These are phyloP conservation scores for Zapus hudsonius DNA, from an alignment of 2,113 vertebrate genomes.

Conservation along the genomic window DNA sequence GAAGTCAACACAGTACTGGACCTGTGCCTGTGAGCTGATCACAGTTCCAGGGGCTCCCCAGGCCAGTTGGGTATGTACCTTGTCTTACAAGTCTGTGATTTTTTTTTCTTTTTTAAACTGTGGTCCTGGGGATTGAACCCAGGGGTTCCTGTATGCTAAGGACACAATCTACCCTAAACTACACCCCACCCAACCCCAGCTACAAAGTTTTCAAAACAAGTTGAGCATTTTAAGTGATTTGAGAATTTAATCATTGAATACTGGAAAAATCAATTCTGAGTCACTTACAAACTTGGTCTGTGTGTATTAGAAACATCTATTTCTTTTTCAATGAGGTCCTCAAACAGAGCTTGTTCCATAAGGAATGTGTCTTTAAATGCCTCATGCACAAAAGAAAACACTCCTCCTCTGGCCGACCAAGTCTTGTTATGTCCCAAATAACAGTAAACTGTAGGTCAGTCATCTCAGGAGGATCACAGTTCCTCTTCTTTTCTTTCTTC, in stretches of 20 bases:
- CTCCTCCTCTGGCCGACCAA: not conserved
- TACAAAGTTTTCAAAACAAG: not conserved
- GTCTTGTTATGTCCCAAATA: not conserved
- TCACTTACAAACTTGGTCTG: not conserved
- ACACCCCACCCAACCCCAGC: no score
- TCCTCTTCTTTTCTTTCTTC: not conserved
- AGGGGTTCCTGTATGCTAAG: not conserved
- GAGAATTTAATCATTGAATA: not conserved
- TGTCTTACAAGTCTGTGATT: not conserved
- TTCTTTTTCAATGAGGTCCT: slow-evolving; percentile 20
- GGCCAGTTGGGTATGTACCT: not conserved
- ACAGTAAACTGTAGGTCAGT: not conserved
- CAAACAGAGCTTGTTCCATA: not conserved
- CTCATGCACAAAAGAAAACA: not conserved
- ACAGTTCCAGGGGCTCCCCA: not conserved
- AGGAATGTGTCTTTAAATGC: not conserved
- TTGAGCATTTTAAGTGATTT: not conserved
- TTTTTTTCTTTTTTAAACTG: not conserved
- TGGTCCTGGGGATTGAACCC: not conserved
- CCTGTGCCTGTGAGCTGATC: accelerated
- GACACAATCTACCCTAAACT: not conserved
- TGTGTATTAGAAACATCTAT: not conserved
- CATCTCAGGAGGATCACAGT: not conserved
- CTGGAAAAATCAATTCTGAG: not conserved
- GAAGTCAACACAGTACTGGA: not conserved